A percentile compares a stretch with the other conserved stretches of the same genome.
Evolutionary conservation across 2,888 invertebrate genomes (phyloP).

Genomic region (Chymomyza fuscimana): DNA sequence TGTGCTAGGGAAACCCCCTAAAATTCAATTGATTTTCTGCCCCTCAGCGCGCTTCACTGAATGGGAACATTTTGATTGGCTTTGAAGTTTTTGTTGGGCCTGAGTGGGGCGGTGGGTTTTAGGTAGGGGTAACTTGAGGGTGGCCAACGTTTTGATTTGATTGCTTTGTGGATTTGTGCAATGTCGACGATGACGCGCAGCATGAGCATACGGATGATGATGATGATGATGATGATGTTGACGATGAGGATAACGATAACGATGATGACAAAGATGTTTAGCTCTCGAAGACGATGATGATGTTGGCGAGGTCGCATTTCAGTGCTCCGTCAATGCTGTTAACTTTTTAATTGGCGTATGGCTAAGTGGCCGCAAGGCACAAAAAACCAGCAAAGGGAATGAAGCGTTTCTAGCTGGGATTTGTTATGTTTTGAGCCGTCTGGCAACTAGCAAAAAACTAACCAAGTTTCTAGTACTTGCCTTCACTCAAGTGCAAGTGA

Average conservation of each 20-base stretch:
- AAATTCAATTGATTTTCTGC: constrained; percentile 49
- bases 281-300: constrained; percentile 6
- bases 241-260: neutral
- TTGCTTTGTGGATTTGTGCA: constrained; percentile 41
- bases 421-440: neutral
- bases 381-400: neutral
- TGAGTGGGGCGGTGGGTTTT: neutral
- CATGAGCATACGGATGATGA: neutral
- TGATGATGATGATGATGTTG: neutral
- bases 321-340: neutral
- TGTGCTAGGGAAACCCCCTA: neutral
- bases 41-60: constrained; percentile 50
- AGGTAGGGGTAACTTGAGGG: neutral
- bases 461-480: constrained; percentile 8
- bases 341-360: constrained; percentile 48
- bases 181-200: neutral
- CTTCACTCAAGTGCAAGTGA: too few species aligned
- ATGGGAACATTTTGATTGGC: constrained; percentile 59
- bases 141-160: constrained; percentile 48
- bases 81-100: constrained; percentile 44
- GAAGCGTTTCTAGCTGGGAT: neutral
- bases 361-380: constrained; percentile 12
- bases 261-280: constrained; percentile 1
- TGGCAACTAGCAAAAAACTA: constrained; percentile 13
- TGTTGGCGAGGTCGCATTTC: constrained; percentile 26